Evolutionary conservation across 2,113 vertebrate species (phyloP).

Genomic region (Nymphicus hollandicus): DNA sequence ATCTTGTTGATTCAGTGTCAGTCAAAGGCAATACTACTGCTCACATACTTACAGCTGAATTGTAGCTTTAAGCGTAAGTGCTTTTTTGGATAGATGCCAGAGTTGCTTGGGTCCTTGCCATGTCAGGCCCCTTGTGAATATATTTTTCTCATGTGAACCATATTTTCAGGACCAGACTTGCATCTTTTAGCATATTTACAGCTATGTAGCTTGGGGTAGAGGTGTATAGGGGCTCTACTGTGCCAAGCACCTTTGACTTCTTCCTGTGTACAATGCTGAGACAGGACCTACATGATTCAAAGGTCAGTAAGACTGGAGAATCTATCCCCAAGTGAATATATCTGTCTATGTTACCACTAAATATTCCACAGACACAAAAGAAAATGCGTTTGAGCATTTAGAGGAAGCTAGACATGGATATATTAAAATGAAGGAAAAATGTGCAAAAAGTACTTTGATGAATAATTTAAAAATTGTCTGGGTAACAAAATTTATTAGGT

Average conservation of each 20-base stretch:
- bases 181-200: not conserved
- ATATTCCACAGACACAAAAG: not conserved
- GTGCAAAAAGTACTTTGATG: not conserved
- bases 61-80: constrained; percentile 29
- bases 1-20: constrained; percentile 42
- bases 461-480: not conserved
- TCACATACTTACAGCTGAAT: constrained; percentile 20
- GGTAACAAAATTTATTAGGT: not conserved
- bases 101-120: constrained; percentile 29
- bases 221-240: not conserved
- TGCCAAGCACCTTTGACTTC: not conserved
- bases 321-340: not conserved
- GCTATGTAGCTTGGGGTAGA: not conserved
- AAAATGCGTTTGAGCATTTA: not conserved
- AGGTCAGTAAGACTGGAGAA: not conserved
- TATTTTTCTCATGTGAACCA: not conserved
- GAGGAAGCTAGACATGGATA: not conserved
- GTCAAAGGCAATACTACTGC: constrained; percentile 26
- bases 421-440: not conserved
- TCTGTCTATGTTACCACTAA: not conserved
- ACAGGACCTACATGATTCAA: not conserved
- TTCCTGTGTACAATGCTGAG: not conserved
- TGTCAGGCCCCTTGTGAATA: not conserved
- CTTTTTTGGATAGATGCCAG: constrained; percentile 37
- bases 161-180: constrained; percentile 27